Evolutionary conservation across 2,113 vertebrate species (phyloP).

Genomic region (Falco punctatus): DNA sequence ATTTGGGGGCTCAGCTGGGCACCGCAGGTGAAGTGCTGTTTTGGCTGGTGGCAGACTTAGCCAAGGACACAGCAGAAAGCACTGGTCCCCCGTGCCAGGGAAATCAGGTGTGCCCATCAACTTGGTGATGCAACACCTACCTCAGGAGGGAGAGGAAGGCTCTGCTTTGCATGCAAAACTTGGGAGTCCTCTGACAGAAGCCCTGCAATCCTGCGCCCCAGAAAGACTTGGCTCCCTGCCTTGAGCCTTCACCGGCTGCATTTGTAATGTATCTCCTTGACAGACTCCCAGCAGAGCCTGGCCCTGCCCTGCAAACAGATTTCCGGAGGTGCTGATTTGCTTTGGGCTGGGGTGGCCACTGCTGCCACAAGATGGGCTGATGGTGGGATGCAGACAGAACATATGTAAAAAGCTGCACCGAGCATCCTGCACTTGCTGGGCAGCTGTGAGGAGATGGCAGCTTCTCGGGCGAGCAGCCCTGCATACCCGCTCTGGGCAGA

Average conservation of each 20-base stretch:
- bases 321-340: not conserved
- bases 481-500: rapidly evolving
- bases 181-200: not conserved
- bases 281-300: not conserved
- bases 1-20: not conserved
- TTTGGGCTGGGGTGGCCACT: not conserved
- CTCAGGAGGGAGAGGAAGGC: not conserved
- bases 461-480: not conserved
- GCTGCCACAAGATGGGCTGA: not conserved
- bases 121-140: not conserved
- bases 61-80: not conserved
- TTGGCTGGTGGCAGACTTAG: not conserved
- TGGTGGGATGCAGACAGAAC: not conserved
- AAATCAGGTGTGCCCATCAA: not conserved
- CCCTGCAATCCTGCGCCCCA: not conserved
- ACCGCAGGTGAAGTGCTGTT: not conserved
- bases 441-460: not conserved
- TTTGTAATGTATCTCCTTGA: not conserved
- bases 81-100: not conserved
- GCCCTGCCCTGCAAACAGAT: not conserved
- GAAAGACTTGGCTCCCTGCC: not conserved
- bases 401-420: not conserved
- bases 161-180: not conserved
- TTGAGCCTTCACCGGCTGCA: not conserved
- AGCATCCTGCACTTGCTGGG: not conserved